These are phyloP conservation scores for Chunga burmeisteri DNA, from an alignment of 2,113 vertebrate genomes.

Conservation along the genomic window DNA sequence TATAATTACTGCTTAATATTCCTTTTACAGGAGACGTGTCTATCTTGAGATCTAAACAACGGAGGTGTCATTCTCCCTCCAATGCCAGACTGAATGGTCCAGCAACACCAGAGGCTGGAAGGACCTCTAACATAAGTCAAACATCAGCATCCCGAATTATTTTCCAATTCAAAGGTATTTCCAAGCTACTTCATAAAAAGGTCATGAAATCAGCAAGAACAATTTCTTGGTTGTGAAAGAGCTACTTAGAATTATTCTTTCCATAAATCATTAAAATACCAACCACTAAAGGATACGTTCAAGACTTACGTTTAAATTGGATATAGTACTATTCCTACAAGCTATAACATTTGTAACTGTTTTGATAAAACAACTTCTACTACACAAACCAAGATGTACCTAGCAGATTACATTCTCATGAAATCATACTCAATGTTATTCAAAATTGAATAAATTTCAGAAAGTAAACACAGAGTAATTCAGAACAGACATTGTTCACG, in stretches of 20 bases:
- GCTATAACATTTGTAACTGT: not conserved
- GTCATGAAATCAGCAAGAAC: not conserved
- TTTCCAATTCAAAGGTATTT: not conserved
- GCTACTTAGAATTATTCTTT: not conserved
- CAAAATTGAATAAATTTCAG: not conserved
- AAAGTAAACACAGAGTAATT: not conserved
- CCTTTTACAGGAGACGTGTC: not conserved
- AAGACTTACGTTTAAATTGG: not conserved
- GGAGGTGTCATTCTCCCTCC: not conserved
- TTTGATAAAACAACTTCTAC: not conserved
- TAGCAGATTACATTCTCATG: not conserved
- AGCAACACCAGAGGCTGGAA: not conserved
- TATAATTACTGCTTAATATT: not conserved
- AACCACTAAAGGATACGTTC: not conserved
- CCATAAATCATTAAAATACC: not conserved
- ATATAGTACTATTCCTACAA: not conserved
- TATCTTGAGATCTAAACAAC: not conserved
- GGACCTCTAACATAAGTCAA: not conserved
- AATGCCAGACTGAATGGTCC: not conserved
- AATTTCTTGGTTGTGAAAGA: not conserved
- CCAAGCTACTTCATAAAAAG: not conserved
- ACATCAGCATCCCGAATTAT: not conserved
- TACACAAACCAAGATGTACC: not conserved
- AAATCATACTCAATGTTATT: not conserved
- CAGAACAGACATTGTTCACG: not conserved